A percentile compares a stretch with the other conserved stretches of the same genome.
Conservation (phyloP, 2,113 vertebrate genomes). For the Physeter macrocephalus region DNA sequence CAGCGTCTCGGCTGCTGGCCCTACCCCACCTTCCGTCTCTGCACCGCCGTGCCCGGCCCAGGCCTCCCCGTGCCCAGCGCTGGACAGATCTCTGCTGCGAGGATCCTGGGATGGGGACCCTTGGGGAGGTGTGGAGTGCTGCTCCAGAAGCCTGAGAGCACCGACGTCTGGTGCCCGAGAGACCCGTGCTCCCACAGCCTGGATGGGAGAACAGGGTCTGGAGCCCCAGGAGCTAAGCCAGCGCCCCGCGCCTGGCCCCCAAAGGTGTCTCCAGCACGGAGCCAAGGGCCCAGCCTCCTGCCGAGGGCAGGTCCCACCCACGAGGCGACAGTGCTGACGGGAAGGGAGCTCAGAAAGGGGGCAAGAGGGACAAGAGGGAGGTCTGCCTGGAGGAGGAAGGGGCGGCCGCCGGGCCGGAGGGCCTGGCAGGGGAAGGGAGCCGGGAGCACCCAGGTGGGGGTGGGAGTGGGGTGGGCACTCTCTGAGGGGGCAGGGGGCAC, state of each 20-base stretch:
- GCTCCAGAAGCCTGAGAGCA: fast-evolving
- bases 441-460: fast-evolving
- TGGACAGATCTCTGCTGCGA: not conserved
- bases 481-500: fast-evolving
- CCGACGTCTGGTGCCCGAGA: not conserved
- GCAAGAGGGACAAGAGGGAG: fast-evolving
- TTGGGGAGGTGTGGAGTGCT: not conserved
- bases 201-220: not conserved
- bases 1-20: fast-evolving
- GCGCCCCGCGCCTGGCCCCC: fast-evolving
- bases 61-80: fast-evolving
- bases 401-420: fast-evolving
- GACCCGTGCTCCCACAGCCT: not conserved
- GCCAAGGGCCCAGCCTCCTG: not conserved
- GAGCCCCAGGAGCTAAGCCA: not conserved
- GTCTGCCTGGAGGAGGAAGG: not conserved
- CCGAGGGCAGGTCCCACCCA: not conserved
- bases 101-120: not conserved
- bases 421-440: not conserved
- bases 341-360: too few relatives aligned
- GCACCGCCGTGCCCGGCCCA: fast-evolving
- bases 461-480: fast-evolving
- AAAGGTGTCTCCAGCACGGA: not conserved
- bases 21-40: fast-evolving
- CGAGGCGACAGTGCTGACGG: fast-evolving